A percentile compares a stretch with the other conserved stretches of the same genome.
Conservation (phyloP, 2,113 vertebrate species). For the Corythoichthys intestinalis region DNA sequence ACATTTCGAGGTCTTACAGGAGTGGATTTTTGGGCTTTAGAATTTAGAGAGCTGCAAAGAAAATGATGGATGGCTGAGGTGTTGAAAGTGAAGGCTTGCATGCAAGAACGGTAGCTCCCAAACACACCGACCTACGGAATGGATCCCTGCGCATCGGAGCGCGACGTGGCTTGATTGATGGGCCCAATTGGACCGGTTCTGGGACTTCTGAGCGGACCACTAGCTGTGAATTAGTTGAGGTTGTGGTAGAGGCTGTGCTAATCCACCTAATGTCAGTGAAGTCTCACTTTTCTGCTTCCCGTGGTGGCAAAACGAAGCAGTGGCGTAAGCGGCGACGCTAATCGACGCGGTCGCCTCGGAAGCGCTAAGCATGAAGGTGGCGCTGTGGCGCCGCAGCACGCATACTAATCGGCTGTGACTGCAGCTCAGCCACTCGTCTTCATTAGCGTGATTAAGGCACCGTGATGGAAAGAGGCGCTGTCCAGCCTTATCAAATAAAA, state of each 20-base stretch:
- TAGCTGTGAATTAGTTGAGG: neutral
- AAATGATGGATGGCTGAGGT: neutral
- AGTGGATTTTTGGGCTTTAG: too few relatives aligned
- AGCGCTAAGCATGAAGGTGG: slow-evolving; percentile 59
- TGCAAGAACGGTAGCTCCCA: too few relatives aligned
- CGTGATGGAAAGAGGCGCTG: slow-evolving; percentile 9
- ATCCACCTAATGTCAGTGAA: slow-evolving; percentile 40
- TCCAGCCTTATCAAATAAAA: neutral
- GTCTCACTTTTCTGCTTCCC: slow-evolving; percentile 9
- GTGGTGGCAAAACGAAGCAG: slow-evolving; percentile 8
- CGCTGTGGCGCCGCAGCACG: slow-evolving; percentile 2
- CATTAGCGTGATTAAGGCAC: neutral
- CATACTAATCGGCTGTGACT: slow-evolving; percentile 17
- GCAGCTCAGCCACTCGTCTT: slow-evolving; percentile 7
- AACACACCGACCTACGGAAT: slow-evolving; percentile 12
- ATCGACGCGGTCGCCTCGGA: slow-evolving; percentile 61
- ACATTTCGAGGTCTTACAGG: neutral
- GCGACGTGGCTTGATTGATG: slow-evolving; percentile 59
- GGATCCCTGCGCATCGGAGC: slow-evolving; percentile 39
- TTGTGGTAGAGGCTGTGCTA: slow-evolving; percentile 22
- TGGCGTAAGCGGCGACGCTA: slow-evolving; percentile 40
- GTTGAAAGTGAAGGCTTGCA: neutral
- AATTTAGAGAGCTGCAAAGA: neutral
- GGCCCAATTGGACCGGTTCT: slow-evolving; percentile 27
- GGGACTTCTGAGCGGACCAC: too few relatives aligned